Base-by-base conservation (phyloP, 2,797 vertebrate species). In the Myotis vivesi region DNA sequence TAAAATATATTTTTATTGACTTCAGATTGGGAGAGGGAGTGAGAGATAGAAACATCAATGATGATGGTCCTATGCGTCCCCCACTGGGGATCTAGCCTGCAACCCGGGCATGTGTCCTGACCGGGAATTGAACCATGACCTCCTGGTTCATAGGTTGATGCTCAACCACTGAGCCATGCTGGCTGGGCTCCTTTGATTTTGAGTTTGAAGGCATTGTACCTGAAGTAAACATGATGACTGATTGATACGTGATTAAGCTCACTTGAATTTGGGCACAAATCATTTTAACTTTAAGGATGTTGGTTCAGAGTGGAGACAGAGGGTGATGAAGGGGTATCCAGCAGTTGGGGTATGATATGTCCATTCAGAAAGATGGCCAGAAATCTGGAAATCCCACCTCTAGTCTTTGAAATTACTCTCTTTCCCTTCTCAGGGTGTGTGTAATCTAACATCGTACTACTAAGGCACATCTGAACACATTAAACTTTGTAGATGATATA, bases 181-280 rank as follows among this genome's bases (percentile, higher is more conserved):
- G 57, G 11, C 57, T 59, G 23, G 25, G 57, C 57, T 59, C 23
- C 57, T 28, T 94, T 59, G 49, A 15, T 81, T 96, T 94, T 68
- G 90, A 90, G 8, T 84, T 92, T 85, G 44, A 87, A 87, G 30
- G 12, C 77, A 64, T 44, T 85, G 4, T 46, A 81, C 51, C 16
- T 84, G 23, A 79, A 72, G 0, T 84, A 66, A 88, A 77, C 30
- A 80, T 69, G 59, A 23, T 69, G 17, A 87, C 12, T 89, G 33
- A 72, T n/a, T 87, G n/a, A 38, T 73, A 8, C 51, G 3, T 76
- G 20, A 86, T 68, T 66, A 88, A 5, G 3, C 8, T 64, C 59
- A 85, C 13, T 72, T 41, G 81, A 93, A 72, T 85, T 91, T 92
- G 86, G 51, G 10, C 38, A 84, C 3, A 86, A 72, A 87, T 84